Percentiles rank a stretch among this genome's conserved stretches.
phyloP scores from a whole-genome alignment of 2,888 invertebrate species.

The Stratiomys singularior region DNA sequence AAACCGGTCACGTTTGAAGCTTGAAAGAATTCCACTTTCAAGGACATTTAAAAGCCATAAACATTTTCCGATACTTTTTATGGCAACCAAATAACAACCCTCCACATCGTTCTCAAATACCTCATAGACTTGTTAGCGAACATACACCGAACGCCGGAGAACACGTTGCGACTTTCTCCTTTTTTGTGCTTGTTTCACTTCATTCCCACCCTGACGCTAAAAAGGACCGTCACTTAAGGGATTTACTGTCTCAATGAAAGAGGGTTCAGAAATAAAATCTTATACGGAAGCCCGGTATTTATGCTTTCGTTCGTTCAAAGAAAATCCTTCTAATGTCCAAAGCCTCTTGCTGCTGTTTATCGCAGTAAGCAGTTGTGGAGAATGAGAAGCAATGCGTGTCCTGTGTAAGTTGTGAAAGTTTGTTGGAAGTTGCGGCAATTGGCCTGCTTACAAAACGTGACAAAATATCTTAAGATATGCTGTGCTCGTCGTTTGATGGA shows the following conservation, averaged over 20 bases:
- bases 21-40: no score
- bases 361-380: not conserved
- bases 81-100: not conserved
- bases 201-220: conserved; percentile 10
- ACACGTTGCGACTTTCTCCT: not conserved
- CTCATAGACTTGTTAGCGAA: not conserved
- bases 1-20: no score
- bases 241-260: conserved; percentile 18
- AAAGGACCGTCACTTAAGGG: conserved; percentile 11
- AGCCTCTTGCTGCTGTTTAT: no score
- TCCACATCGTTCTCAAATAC: not conserved
- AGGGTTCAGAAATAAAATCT: conserved; percentile 12
- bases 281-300: not conserved
- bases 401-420: not conserved
- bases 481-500: not conserved
- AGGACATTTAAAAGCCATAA: no score
- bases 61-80: not conserved
- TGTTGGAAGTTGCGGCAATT: not conserved
- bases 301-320: not conserved
- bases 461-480: not conserved
- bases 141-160: not conserved
- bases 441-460: not conserved
- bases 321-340: not conserved
- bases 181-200: not conserved
- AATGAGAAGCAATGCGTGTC: not conserved